phyloP scores from a whole-genome alignment of 2,888 invertebrate species.

The Adelphocoris suturalis region DNA sequence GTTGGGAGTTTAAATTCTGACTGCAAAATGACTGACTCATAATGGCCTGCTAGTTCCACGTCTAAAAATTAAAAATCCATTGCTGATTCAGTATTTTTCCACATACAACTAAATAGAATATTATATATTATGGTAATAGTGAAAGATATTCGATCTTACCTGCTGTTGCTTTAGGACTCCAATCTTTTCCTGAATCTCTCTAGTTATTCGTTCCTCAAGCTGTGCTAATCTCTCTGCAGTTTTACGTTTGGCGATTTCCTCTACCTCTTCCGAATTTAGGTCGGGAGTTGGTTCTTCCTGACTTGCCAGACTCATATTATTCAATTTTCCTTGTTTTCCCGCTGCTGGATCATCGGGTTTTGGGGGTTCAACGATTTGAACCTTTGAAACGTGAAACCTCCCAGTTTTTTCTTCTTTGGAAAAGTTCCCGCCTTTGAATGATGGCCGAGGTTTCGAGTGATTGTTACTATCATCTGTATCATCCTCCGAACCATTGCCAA shows the following conservation, averaged over 20 bases:
- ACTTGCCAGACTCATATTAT: not conserved
- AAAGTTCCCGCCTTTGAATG: not conserved
- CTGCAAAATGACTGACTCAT: too few relatives aligned
- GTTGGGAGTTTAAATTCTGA: too few relatives aligned
- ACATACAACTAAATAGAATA: too few relatives aligned
- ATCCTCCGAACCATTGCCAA: slow-evolving; percentile 51
- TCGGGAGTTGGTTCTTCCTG: not conserved
- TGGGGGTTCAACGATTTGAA: not conserved
- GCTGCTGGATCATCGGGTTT: not conserved
- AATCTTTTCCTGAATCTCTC: slow-evolving; percentile 73
- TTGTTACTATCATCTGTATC: slow-evolving; percentile 64
- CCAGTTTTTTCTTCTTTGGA: slow-evolving; percentile 64
- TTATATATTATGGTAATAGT: too few relatives aligned
- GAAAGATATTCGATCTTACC: slow-evolving; percentile 32
- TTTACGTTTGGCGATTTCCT: slow-evolving; percentile 59
- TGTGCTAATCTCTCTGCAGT: slow-evolving; percentile 53
- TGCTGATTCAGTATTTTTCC: too few relatives aligned
- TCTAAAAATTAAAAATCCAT: too few relatives aligned
- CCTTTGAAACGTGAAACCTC: slow-evolving; percentile 61
- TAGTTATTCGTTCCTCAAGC: slow-evolving; percentile 72
- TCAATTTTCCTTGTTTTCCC: not conserved
- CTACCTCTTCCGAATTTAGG: slow-evolving; percentile 44
- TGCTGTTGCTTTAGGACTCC: slow-evolving; percentile 73
- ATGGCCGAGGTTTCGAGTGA: not conserved
- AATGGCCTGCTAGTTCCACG: too few relatives aligned